Evolutionary conservation across 2,888 invertebrate genomes (phyloP).

Genomic region (Aquatica leii): DNA sequence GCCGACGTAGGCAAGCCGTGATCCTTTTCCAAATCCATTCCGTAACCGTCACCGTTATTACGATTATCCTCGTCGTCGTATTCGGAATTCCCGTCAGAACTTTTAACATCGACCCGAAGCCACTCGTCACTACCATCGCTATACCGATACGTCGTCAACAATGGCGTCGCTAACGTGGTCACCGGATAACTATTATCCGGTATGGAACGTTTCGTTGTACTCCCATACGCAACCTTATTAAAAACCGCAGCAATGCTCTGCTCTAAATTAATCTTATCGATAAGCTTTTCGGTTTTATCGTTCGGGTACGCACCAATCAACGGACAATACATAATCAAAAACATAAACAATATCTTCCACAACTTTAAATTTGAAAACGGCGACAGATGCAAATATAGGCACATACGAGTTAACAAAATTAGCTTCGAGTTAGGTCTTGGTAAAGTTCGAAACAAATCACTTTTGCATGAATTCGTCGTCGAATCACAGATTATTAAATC

Average conservation of each 20-base stretch:
- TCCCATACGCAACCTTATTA: constrained; percentile 74
- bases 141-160: constrained; percentile 67
- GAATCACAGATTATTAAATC: constrained; percentile 31
- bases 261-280: constrained; percentile 70
- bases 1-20: constrained; percentile 79
- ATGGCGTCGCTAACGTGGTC: constrained; percentile 71
- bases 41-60: constrained; percentile 63
- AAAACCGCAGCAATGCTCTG: constrained; percentile 73
- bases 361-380: neutral
- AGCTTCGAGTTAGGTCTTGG: constrained; percentile 44
- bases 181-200: constrained; percentile 70
- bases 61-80: constrained; percentile 47
- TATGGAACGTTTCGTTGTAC: constrained; percentile 74
- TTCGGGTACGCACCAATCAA: constrained; percentile 47
- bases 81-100: constrained; percentile 32
- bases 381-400: constrained; percentile 51
- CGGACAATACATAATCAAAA: constrained; percentile 15
- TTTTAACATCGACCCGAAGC: constrained; percentile 58
- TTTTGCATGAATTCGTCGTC: constrained; percentile 13
- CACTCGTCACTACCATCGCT: constrained; percentile 57
- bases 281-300: constrained; percentile 58
- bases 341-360: constrained; percentile 18
- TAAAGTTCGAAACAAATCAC: constrained; percentile 17
- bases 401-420: constrained; percentile 53
- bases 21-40: constrained; percentile 75